phyloP scores from a whole-genome alignment of 2,113 vertebrate genomes.

The Balaeniceps rex region DNA sequence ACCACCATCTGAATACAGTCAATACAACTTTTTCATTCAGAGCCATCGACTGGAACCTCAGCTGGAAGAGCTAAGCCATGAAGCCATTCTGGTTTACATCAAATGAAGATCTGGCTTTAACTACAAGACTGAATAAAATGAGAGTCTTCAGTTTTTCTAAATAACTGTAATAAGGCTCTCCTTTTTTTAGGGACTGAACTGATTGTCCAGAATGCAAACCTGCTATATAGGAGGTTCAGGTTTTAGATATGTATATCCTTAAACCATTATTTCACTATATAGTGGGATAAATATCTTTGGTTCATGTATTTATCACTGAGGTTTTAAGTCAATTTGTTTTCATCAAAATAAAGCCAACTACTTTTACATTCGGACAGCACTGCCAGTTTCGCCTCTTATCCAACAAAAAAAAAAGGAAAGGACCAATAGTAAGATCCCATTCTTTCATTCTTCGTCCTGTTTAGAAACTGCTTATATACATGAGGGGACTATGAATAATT shows the following conservation, averaged over 20 bases:
- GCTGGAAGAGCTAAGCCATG: neutral
- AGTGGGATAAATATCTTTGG: conserved; percentile 40
- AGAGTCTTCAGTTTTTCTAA: neutral
- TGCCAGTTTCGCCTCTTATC: neutral
- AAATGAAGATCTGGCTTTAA: neutral
- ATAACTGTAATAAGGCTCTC: neutral
- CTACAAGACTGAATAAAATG: neutral
- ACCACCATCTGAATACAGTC: neutral
- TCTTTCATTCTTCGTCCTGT: conserved; percentile 33
- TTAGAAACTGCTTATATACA: conserved; percentile 62
- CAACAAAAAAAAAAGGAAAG: neutral
- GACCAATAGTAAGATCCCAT: neutral
- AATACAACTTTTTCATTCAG: neutral
- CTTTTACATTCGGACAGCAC: conserved; percentile 16
- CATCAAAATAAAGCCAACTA: conserved; percentile 16
- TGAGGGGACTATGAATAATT: conserved; percentile 72
- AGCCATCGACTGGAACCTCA: neutral
- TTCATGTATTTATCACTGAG: conserved; percentile 23
- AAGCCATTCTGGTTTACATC: neutral
- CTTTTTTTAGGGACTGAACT: neutral
- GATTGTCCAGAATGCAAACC: conserved; percentile 48
- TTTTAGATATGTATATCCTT: conserved; percentile 48
- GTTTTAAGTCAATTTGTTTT: conserved; percentile 8
- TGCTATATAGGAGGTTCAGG: neutral
- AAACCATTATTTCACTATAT: conserved; percentile 14